Conservation (phyloP, 2,113 vertebrate species). For the Vicugna pacos region DNA sequence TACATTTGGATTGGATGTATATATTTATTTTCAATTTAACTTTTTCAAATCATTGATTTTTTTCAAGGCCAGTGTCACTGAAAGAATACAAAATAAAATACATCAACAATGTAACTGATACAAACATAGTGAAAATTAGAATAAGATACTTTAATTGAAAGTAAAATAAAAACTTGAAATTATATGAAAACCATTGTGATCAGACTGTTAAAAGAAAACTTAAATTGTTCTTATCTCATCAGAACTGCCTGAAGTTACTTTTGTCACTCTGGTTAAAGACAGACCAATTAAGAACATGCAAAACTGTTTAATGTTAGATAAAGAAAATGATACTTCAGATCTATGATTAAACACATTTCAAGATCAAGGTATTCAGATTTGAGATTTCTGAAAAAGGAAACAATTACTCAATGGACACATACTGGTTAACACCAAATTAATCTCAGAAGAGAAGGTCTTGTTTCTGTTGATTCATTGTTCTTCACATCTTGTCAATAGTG, state of each 20-base stretch:
- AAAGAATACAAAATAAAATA: neutral
- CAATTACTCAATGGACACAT: neutral
- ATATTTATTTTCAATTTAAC: neutral
- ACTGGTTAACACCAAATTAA: neutral
- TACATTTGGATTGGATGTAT: neutral
- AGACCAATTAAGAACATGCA: conserved; percentile 65
- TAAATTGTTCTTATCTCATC: neutral
- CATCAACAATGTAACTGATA: neutral
- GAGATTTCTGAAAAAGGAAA: neutral
- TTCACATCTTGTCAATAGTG: neutral
- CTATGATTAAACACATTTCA: conserved; percentile 18
- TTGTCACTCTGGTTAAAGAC: neutral
- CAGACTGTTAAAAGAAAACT: neutral
- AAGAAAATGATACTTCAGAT: conserved; percentile 24
- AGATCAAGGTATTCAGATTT: neutral
- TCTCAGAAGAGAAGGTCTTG: neutral
- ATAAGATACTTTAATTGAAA: neutral
- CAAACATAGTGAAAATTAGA: neutral
- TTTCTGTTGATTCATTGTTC: neutral
- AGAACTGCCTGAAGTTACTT: neutral
- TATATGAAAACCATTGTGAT: neutral
- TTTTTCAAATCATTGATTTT: neutral
- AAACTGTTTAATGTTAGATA: conserved; percentile 48
- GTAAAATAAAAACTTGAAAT: neutral
- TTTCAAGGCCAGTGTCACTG: neutral